Percentiles rank a stretch among this genome's conserved stretches.
Conservation (phyloP, 2,888 invertebrate genomes). For the Lithosia quadra region DNA sequence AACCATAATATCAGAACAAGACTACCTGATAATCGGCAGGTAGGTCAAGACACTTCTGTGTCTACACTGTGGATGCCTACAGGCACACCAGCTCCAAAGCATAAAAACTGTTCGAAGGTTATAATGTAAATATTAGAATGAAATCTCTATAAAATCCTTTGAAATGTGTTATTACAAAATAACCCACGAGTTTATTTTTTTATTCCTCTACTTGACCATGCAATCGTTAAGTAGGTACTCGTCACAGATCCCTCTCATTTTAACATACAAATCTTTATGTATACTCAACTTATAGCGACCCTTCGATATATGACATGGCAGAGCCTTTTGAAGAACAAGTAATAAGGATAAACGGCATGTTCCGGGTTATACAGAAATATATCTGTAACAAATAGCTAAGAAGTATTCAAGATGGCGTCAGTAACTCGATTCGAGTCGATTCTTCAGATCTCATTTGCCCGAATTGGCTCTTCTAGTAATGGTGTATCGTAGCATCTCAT, state of each 20-base stretch:
- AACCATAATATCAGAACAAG: too few species aligned
- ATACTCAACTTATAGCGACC: neutral
- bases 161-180: neutral
- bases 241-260: neutral
- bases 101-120: too few species aligned
- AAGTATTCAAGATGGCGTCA: slow-evolving; percentile 42
- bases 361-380: slow-evolving; percentile 27
- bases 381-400: slow-evolving; percentile 31
- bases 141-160: too few species aligned
- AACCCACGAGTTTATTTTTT: neutral
- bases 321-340: slow-evolving; percentile 16
- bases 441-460: slow-evolving; percentile 62
- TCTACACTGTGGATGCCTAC: too few species aligned
- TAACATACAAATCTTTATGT: neutral
- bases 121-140: too few species aligned
- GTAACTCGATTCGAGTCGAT: slow-evolving; percentile 49
- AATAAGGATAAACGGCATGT: slow-evolving; percentile 28
- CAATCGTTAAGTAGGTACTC: neutral
- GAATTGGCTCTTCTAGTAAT: slow-evolving; percentile 68
- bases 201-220: neutral
- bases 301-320: neutral
- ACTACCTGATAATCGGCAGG: too few species aligned
- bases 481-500: slow-evolving; percentile 61
- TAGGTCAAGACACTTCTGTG: too few species aligned
- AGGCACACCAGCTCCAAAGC: too few species aligned